Conservation (phyloP, 2,888 invertebrate genomes). For the Acleris literana region DNA sequence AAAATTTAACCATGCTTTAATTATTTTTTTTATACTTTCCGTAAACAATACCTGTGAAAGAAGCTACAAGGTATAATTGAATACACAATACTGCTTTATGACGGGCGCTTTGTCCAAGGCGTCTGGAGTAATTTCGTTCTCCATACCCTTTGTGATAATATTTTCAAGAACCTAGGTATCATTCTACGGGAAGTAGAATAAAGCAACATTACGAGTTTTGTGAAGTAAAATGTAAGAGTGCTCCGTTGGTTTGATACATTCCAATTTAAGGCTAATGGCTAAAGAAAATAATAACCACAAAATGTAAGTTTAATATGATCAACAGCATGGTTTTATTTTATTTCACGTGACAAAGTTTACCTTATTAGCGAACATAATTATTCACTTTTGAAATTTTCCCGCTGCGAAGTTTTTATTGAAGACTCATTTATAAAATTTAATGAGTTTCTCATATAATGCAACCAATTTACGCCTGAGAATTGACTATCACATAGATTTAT, state of each 20-base stretch:
- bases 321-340: no score
- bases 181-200: conserved; percentile 3
- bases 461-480: no score
- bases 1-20: neutral
- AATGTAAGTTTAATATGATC: no score
- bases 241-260: neutral
- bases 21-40: conserved; percentile 7
- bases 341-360: no score
- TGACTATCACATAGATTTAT: no score
- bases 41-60: conserved; percentile 1
- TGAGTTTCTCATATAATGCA: no score
- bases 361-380: neutral
- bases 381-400: neutral
- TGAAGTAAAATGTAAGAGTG: neutral
- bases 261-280: neutral
- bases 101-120: conserved; percentile 39
- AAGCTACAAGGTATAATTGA: conserved; percentile 19
- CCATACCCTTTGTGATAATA: conserved; percentile 37
- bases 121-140: conserved; percentile 40
- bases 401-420: no score
- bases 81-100: conserved; percentile 29
- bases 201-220: neutral
- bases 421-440: no score
- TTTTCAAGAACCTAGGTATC: conserved; percentile 33
- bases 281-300: no score